Percentiles rank a stretch among this genome's conserved stretches.
phyloP scores from a whole-genome alignment of 1,140 invertebrate genomes.

The Neotoxoptera formosana region DNA sequence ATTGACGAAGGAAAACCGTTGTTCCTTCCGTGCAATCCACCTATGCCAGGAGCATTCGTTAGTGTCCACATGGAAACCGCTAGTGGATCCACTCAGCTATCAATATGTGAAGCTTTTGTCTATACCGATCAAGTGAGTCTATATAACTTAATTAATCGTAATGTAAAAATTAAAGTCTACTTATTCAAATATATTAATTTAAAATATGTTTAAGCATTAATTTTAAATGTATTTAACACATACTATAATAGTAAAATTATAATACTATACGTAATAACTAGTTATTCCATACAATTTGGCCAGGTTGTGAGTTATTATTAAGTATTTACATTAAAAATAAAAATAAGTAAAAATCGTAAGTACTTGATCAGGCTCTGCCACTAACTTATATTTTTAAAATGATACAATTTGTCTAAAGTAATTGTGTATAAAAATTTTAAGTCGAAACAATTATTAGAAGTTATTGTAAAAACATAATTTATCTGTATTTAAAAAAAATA shows the following conservation, averaged over 20 bases:
- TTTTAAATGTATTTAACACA: neutral
- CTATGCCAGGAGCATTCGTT: constrained; percentile 94
- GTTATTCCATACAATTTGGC: neutral
- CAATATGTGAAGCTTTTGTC: constrained; percentile 94
- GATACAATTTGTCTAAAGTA: too few species aligned
- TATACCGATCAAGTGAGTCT: constrained; percentile 84
- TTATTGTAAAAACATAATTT: neutral
- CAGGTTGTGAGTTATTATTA: too few species aligned
- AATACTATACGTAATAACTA: neutral
- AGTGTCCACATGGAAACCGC: constrained; percentile 85
- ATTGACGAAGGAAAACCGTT: constrained; percentile 90
- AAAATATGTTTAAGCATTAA: neutral
- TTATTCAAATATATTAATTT: neutral
- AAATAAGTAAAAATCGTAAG: too few species aligned
- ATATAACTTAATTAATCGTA: neutral
- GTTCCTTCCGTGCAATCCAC: constrained; percentile 91
- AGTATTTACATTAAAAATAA: too few species aligned
- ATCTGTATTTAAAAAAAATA: neutral
- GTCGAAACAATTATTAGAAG: neutral
- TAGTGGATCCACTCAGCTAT: constrained; percentile 74
- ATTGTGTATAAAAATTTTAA: too few species aligned
- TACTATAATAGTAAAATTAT: neutral
- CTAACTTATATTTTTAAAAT: too few species aligned
- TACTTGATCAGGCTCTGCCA: too few species aligned
- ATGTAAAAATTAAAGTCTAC: neutral